Evolutionary conservation across 2,113 vertebrate genomes (phyloP), one percentile per base, ranked within the genome.

Genomic region (Poeciliopsis retropinna): DNA sequence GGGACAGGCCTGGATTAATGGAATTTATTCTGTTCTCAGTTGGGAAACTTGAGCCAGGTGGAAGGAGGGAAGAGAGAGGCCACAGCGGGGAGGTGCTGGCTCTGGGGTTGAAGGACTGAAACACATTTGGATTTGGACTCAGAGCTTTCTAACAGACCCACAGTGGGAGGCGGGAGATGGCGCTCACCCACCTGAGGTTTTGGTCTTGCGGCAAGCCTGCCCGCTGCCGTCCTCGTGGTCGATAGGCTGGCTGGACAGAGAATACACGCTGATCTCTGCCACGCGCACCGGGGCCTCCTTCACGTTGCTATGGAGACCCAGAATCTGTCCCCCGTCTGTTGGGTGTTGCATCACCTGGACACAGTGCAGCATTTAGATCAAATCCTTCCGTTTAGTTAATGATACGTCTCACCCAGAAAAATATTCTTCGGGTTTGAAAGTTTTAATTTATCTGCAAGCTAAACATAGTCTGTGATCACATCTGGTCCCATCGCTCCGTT

Each of bases 291-390:
- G 92, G 3, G 92, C 91, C 67, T 95, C 94, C 84, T 95, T 95
- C 86, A 93, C 91, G 89, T 95, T 95, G 93, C 93, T 94, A 87
- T 95, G 93, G 88, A 95, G 94, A 90, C 93, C 93, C 28, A 95
- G 91, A 57, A 94, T 93, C 91, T 94, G 94, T 32, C 93, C 94
- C 60, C 93, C 93, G 60, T 95, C 94, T 77, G 93, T 94, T 0
- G 95, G 94, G 79, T 95, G 92, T 87, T 95, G 95, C 93, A 95
- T 93, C 89, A 95, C 95, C 95, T 95, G 92, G 64, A 73, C 37
- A 85, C 17, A 69, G 65, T 81, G 70, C 61, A 76, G 80, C 37
- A 75, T 39, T 39, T 61, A 72, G 47, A 64, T 39, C 5, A 71
- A 44, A 70, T 28, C 60, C 9, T 12, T 25, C 14, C 34, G 13